Base-by-base conservation (phyloP, 2,888 invertebrate species). In the Tridacna gigas region DNA sequence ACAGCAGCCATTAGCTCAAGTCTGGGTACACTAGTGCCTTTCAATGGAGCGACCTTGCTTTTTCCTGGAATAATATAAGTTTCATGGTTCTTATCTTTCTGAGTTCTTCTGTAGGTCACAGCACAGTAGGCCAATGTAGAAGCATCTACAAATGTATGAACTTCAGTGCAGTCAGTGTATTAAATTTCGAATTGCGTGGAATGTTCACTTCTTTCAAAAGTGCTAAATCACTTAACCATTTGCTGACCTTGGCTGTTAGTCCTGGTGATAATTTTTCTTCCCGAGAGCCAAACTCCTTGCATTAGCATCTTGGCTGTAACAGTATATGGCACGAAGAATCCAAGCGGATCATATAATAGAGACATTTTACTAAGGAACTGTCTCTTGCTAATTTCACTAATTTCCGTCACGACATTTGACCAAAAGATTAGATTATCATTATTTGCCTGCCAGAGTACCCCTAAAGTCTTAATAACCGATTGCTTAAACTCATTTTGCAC, bases 81-180 rank as follows among this genome's bases (percentile, higher is more conserved):
- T 22, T 28, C 63, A 18, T 69, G 25, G 18, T 26, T 67, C 74
- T 1, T 48, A 22, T 22, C 67, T 60, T 15, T 83, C 83, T 15
- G 74, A 48, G 20, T n/a, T n/a, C n/a, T n/a, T n/a, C n/a, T n/a
- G n/a, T n/a, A n/a, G n/a, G n/a, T n/a, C n/a, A n/a, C n/a, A n/a
- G n/a, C n/a, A n/a, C n/a, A n/a, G n/a, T n/a, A n/a, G n/a, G n/a
- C n/a, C n/a, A n/a, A n/a, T n/a, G 63, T 22, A 0, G 86, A 86
- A 0, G 88, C 86, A 79, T 88, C 89, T 5, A 60, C 78, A 69
- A 88, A 87, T 15, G 84, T 79, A 48, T 87, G 87, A 15, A 84
- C 22, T 22, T 74, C 45, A 26, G 28, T 51, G 9, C 22, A 37
- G n/a, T 73, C 47, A 28, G 45, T 45, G 18, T 75, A 13, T 56